Evolutionary conservation across 2,797 vertebrate species (phyloP), one percentile per base, ranked within the genome.

Genomic region (Bufotes viridis): DNA sequence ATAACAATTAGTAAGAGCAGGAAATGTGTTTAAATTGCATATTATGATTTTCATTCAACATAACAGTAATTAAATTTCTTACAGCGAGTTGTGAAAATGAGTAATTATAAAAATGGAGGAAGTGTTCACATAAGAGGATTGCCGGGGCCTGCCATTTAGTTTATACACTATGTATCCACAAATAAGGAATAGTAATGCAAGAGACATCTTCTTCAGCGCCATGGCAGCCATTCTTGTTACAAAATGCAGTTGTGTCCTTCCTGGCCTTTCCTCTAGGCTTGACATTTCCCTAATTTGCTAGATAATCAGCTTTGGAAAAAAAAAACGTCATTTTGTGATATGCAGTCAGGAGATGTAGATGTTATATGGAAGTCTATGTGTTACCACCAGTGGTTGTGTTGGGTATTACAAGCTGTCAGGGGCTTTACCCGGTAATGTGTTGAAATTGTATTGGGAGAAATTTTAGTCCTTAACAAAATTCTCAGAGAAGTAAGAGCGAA

Each of bases 21-120:
- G 88, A 82, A 89, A 89, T 89, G 88, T 89, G 84, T 78, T 89
- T 89, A 89, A 86, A 86, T 82, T 86, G 88, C 84, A 82, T 86
- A 82, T 86, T 86, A 86, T 76, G 69, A 82, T 86, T 89, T 78
- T 89, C 79, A 76, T 89, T 82, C 84, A 86, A 82, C 79, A 78
- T 82, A 86, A 82, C 88, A 86, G 79, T 86, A 89, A 89, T 89
- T 89, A 89, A 53, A 86, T 86, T 82, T 89, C 78, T 89, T 78
- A 60, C 69, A 82, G 70, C 75, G 22, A 89, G 65, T 69, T 67
- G 58, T 82, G 61, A 55, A 78, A 89, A 89, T 82, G 51, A 69
- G 49, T 69, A 86, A 60, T 82, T 69, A 86, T 49, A 58, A 74
- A 82, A 86, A 60, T 75, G 29, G 26, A 61, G 74, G 13, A 42